Evolutionary conservation across 2,113 vertebrate species (phyloP), one percentile per base, ranked within the genome.

Genomic region (Rhinopomastus cyanomelas): DNA sequence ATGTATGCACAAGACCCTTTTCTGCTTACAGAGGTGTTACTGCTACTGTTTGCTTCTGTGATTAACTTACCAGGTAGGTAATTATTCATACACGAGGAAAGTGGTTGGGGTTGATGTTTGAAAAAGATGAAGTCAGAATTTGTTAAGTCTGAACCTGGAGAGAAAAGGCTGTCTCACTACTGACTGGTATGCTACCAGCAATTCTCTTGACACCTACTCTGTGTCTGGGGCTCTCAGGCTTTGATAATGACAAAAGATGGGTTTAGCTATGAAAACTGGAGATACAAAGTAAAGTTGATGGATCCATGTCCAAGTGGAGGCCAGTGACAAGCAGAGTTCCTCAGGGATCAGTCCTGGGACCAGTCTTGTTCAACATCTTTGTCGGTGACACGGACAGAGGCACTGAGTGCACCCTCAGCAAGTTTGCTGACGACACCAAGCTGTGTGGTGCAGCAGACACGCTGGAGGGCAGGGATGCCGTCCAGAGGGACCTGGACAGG

Each of bases 191-290:
- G 25, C 55, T 36, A 48, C 15, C 39, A 64, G 19, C 26, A 12
- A 1, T 26, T 53, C 30, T 21, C 48, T 62, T 29, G 16, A 15
- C 37, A 11, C 1, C 3, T 49, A 36, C 46, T 51, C 20, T 29
- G 8, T 66, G 16, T 23, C 46, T 51, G 48, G 11, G 44, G 16
- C 49, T 71, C 32, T 64, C 37, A 36, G 52, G n/a, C 75, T 88
- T 36, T 62, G 55, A 12, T 0, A 64, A 61, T 26, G 36, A 57
- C 67, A 80, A 77, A 13, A 8, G 22, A 42, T 37, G 0, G 1
- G 11, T 93, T 52, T 51, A 53, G 34, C 53, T 90, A 26, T 16
- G 55, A 75, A 80, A 88, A 75, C 5, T 12, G 29, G 53, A 68
- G 42, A 75, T 74, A 34, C 56, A 36, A 87, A 81, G 7, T 29